Evolutionary conservation across 2,797 vertebrate genomes (phyloP), one percentile per base, ranked within the genome.

Genomic region (Dallia pectoralis): DNA sequence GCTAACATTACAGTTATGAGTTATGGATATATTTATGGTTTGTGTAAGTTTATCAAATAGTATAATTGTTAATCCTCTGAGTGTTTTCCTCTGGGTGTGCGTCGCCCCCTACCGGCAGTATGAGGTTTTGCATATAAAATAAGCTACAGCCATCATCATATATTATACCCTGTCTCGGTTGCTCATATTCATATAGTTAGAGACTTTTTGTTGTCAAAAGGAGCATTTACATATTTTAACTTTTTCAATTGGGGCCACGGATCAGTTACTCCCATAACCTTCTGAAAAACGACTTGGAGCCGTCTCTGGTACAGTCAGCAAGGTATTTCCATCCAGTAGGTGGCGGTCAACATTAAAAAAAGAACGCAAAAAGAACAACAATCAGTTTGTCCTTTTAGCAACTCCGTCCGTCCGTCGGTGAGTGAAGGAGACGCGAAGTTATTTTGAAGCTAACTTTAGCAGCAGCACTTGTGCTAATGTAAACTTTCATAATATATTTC

Each of bases 41-140:
- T 3, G 33, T 3, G 33, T 36, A 36, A 36, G 0, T 71, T 5
- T 53, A 27, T 47, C 62, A 40, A 40, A 40, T 40, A 40, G 40
- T n/a, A n/a, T n/a, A n/a, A n/a, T n/a, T 18, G 74, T 77, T 44
- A 12, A 12, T 44, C 74, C 71, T 29, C 53, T 16, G 19, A 18
- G 56, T 56, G 56, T 69, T 9, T 12, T 44, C 53, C 22, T 59
- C 53, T 59, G 22, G 9, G 53, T 59, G 53, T 27, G 11, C 12
- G 53, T 59, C 18, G 22, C 53, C 22, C 22, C 19, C 53, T 3
- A 25, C 11, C 25, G 22, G 53, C 53, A 25, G 53, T 59, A 59
- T 59, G 53, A 59, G 22, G 22, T 59, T 25, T 14, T 25, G 53
- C 53, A 59, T 22, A 8, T 25, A 59, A 59, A 25, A 59, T 59